Evolutionary conservation across 2,797 vertebrate species (phyloP).

Genomic region (Clarias pachynema): DNA sequence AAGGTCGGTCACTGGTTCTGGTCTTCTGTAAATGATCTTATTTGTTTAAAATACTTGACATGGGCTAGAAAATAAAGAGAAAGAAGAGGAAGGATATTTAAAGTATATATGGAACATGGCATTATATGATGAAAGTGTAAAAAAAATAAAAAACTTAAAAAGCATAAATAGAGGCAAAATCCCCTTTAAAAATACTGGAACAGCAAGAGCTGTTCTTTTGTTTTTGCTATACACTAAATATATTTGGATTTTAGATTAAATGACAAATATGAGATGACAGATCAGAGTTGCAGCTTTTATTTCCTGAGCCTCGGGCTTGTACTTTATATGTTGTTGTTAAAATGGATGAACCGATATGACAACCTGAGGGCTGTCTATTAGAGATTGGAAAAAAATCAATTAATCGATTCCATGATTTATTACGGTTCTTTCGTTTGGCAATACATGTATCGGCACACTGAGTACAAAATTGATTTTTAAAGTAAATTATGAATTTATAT

Average conservation of each 20-base stretch:
- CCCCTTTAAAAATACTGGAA: no score
- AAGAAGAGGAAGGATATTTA: conserved; percentile 4
- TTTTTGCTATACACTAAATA: neutral
- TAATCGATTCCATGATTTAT: no score
- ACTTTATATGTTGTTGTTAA: neutral
- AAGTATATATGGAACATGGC: neutral
- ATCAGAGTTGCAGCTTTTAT: no score
- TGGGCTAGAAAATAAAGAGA: conserved; percentile 44
- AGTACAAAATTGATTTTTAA: no score
- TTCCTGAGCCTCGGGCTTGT: neutral
- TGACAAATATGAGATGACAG: no score
- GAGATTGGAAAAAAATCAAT: no score
- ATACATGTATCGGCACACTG: no score
- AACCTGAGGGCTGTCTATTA: no score
- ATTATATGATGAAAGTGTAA: neutral
- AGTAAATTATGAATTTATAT: no score
- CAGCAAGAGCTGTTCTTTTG: neutral
- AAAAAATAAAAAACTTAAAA: no score
- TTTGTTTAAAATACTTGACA: conserved; percentile 26
- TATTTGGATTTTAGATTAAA: neutral
- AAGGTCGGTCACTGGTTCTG: neutral
- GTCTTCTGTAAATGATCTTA: conserved; percentile 19
- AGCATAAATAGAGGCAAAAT: neutral
- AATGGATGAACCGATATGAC: neutral
- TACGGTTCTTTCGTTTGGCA: no score